phyloP scores from a whole-genome alignment of 1,140 invertebrate species.

The Magallana ariakensis region DNA sequence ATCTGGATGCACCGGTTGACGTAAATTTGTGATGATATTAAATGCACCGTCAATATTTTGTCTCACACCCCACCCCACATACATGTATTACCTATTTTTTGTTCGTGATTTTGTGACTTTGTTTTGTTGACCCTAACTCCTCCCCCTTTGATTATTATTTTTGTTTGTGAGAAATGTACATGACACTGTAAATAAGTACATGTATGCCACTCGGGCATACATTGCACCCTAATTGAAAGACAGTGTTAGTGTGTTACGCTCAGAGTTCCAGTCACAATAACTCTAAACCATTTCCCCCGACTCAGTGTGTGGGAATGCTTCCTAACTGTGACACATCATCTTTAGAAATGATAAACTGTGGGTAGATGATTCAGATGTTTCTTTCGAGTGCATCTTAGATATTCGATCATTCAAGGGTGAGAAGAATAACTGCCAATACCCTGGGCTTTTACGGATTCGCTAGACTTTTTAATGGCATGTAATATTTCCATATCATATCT shows the following conservation, averaged over 20 bases:
- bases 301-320: no score
- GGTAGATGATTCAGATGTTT: slow-evolving; percentile 31
- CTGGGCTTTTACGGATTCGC: not conserved
- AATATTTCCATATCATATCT: slow-evolving; percentile 26
- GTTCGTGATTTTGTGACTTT: no score
- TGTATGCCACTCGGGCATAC: no score
- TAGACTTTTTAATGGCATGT: not conserved
- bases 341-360: not conserved
- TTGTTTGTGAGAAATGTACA: no score
- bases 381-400: slow-evolving; percentile 14
- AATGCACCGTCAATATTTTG: no score
- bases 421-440: not conserved
- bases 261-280: no score
- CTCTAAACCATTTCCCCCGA: no score
- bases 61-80: not conserved
- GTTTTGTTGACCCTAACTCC: no score
- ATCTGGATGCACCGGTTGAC: not conserved
- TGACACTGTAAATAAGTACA: no score
- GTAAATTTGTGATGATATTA: not conserved
- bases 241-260: no score
- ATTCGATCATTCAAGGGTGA: not conserved
- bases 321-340: not conserved
- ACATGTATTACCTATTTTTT: not conserved
- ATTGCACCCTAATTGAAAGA: no score
- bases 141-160: not conserved